Percentiles rank a stretch among this genome's conserved stretches.
These are phyloP conservation scores for Porphyrio hochstetteri DNA, from an alignment of 2,113 vertebrate genomes.

Conservation along the genomic window DNA sequence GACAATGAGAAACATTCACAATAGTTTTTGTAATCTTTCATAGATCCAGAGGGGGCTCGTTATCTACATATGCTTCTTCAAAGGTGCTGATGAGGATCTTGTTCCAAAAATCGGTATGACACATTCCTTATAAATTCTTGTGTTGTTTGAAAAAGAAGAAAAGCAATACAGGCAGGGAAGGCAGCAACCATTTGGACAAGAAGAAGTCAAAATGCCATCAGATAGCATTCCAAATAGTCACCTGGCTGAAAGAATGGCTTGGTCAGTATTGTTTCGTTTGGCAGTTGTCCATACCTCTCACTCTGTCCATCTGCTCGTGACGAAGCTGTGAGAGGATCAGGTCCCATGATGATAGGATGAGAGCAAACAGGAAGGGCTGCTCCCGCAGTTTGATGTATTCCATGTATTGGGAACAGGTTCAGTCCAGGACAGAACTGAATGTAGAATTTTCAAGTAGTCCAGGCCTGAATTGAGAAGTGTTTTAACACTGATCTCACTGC, in stretches of 20 bases:
- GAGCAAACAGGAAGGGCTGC: neutral
- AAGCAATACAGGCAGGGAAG: neutral
- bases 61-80: slow-evolving; percentile 95
- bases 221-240: neutral
- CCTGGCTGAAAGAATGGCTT: neutral
- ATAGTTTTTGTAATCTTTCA: neutral
- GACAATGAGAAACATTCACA: neutral
- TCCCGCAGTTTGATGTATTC: neutral
- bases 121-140: neutral
- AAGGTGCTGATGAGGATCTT: slow-evolving; percentile 86
- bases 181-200: neutral
- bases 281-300: neutral
- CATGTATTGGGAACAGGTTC: neutral
- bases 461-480: neutral
- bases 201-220: neutral
- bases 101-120: slow-evolving; percentile 90
- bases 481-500: neutral
- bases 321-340: neutral
- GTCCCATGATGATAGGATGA: neutral
- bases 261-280: neutral
- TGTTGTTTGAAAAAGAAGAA: neutral
- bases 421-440: neutral
- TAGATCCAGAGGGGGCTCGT: slow-evolving; percentile 91
- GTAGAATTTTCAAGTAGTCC: neutral
- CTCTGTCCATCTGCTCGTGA: neutral